These are phyloP conservation scores for Cerastis rubricosa DNA, from an alignment of 2,888 invertebrate species.

Conservation along the genomic window DNA sequence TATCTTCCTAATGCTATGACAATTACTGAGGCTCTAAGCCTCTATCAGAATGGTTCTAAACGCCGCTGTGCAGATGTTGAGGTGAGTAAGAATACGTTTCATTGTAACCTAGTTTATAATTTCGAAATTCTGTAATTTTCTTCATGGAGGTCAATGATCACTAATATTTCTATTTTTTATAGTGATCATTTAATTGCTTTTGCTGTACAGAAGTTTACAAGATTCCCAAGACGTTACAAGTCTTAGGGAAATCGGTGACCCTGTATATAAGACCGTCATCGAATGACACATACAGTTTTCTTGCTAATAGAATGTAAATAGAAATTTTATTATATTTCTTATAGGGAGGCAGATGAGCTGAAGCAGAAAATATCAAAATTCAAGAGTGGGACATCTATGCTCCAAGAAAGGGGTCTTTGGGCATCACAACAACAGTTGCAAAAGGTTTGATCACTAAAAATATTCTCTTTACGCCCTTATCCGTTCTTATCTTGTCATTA, in stretches of 20 bases:
- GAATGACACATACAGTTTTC: conserved; percentile 52
- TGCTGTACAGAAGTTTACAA: background rate
- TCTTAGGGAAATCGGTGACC: conserved; percentile 24
- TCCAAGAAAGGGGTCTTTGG: conserved; percentile 87
- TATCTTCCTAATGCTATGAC: conserved; percentile 88
- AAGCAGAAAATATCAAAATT: conserved; percentile 93
- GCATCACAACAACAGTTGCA: conserved; percentile 87
- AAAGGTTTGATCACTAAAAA: conserved; percentile 76
- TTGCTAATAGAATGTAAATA: conserved; percentile 4
- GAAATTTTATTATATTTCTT: conserved; percentile 16
- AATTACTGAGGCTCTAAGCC: conserved; percentile 87
- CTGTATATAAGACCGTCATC: conserved; percentile 43
- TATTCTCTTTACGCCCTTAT: background rate
- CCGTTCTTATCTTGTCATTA: background rate
- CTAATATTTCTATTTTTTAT: conserved; percentile 19
- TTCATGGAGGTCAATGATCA: conserved; percentile 31
- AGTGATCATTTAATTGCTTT: background rate
- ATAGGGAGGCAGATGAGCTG: conserved; percentile 94
- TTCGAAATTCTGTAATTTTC: conserved; percentile 54
- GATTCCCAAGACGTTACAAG: background rate
- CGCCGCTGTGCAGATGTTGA: conserved; percentile 94
- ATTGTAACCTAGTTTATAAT: conserved; percentile 61
- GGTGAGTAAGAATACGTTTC: conserved; percentile 86
- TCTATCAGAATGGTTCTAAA: conserved; percentile 93
- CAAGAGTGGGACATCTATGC: conserved; percentile 90